Conservation (phyloP, 2,797 vertebrate genomes). For the Mus spretus region DNA sequence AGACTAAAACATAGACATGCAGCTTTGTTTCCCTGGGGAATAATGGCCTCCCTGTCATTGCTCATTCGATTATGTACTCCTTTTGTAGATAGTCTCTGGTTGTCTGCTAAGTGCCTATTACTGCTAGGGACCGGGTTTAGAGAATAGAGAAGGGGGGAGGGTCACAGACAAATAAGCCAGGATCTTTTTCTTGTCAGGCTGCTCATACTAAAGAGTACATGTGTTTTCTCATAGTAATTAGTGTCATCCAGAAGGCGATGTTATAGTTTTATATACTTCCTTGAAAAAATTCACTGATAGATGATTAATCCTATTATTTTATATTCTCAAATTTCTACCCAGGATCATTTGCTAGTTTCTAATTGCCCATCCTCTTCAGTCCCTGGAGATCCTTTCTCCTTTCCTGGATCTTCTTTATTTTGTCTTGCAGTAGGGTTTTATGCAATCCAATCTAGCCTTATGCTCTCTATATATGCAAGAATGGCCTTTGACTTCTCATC, state of each 20-base stretch:
- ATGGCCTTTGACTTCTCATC: background rate
- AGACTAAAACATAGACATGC: background rate
- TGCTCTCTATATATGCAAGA: background rate
- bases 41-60: background rate
- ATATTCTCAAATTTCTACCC: background rate
- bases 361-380: background rate
- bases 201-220: background rate
- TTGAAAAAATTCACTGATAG: background rate
- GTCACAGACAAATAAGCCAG: slow-evolving; percentile 7
- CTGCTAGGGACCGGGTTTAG: background rate
- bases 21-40: background rate
- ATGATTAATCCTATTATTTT: background rate
- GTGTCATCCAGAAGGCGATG: background rate
- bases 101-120: background rate
- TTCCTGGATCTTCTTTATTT: background rate
- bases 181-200: background rate
- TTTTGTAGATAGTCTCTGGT: background rate
- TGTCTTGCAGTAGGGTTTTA: background rate
- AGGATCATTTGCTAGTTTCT: background rate
- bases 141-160: background rate
- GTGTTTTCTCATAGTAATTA: slow-evolving; percentile 34
- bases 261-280: slow-evolving; percentile 32
- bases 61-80: background rate
- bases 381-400: background rate
- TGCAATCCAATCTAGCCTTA: background rate